Evolutionary conservation across 2,888 invertebrate genomes (phyloP), one percentile per base, ranked within the genome.

Genomic region (Neoascia interrupta): DNA sequence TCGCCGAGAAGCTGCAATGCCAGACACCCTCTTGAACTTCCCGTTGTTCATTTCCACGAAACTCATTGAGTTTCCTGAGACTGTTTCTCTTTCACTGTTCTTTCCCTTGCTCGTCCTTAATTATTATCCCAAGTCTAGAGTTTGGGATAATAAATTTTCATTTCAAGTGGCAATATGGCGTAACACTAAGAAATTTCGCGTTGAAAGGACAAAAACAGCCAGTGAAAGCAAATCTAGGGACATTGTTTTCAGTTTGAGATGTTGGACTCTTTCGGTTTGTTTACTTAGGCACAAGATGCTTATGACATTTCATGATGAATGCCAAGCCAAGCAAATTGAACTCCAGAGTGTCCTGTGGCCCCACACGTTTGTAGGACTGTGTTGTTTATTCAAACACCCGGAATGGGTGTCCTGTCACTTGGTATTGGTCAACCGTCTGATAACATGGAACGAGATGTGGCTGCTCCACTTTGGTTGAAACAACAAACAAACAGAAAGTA

Each of bases 21-120:
- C 26, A n/a, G 45, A 39, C 41, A 23, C 51, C 58, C 76, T 63
- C 73, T 79, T 79, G 41, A 70, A 64, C 64, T 43, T 68, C 60
- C 69, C 56, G 43, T 16, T 51, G 70, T 60, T 47, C 58, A 66
- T 66, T 73, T 79, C 60, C 34, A 56, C 31, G 54, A 31, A 73
- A 79, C 68, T 54, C 72, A 72, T 73, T 56, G 73, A 73, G 66
- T 68, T n/a, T n/a, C n/a, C n/a, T n/a, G n/a, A n/a, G n/a, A n/a
- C n/a, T n/a, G n/a, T n/a, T n/a, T n/a, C n/a, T n/a, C n/a, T n/a
- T n/a, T n/a, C n/a, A n/a, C n/a, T n/a, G n/a, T 45, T 45, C 36
- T 58, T 51, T 41, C 39, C 45, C 43, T 26, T 18, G 18, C 45
- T 47, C 23, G 45, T 66, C 37, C 60, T 60, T 76, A 70, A 70